These are phyloP conservation scores for Hafferia zeledoni DNA, from an alignment of 2,797 vertebrate species.

Conservation along the genomic window DNA sequence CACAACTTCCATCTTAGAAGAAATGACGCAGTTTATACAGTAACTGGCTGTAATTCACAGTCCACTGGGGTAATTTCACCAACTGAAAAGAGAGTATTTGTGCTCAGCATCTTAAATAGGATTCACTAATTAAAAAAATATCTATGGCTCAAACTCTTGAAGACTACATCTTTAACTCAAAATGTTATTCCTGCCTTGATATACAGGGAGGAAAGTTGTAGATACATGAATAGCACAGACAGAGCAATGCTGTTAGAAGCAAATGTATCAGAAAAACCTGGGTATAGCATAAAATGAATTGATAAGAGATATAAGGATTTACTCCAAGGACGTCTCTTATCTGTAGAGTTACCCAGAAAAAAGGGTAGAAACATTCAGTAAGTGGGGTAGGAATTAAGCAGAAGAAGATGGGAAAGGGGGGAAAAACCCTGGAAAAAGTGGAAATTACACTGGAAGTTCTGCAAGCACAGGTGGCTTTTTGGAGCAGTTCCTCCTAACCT, in stretches of 20 bases:
- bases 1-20: background rate
- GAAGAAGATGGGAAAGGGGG: accelerated
- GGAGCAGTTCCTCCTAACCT: background rate
- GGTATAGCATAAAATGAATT: background rate
- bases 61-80: background rate
- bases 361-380: background rate
- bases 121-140: background rate
- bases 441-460: background rate
- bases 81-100: background rate
- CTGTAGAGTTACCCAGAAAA: background rate
- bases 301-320: background rate
- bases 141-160: background rate
- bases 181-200: background rate
- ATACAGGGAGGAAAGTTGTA: background rate
- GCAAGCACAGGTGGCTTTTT: background rate
- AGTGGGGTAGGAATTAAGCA: background rate
- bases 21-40: background rate
- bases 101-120: background rate
- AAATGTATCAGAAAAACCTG: background rate
- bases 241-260: background rate
- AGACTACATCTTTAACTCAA: background rate
- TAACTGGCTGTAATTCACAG: background rate
- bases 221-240: background rate
- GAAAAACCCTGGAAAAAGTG: background rate
- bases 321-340: background rate